These are phyloP conservation scores for Darevskia mixta DNA, from an alignment of 2,797 vertebrate genomes.

Conservation along the genomic window DNA sequence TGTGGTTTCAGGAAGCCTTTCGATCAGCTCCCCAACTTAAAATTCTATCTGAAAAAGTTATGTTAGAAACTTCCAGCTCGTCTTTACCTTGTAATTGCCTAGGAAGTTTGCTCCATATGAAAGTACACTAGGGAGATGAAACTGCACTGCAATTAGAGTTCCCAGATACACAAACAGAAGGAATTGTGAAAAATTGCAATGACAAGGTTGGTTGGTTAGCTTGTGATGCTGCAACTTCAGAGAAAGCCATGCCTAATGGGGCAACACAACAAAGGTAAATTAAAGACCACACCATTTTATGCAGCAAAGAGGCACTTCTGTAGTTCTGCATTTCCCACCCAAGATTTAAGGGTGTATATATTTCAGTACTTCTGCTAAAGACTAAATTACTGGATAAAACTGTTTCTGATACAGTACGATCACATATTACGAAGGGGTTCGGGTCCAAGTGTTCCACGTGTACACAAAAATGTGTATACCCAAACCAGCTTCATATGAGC, in stretches of 20 bases:
- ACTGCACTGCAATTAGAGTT: slow-evolving; percentile 62
- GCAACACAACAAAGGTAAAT: slow-evolving; percentile 66
- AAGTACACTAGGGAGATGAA: slow-evolving; percentile 67
- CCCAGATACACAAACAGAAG: slow-evolving; percentile 60
- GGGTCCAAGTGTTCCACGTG: too few relatives aligned
- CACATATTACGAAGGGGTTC: too few relatives aligned
- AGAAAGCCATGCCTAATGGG: slow-evolving; percentile 69
- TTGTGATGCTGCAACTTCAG: slow-evolving; percentile 67
- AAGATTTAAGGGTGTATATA: slow-evolving; percentile 15
- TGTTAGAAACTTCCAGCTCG: background rate
- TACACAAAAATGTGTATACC: too few relatives aligned
- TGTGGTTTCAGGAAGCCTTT: background rate
- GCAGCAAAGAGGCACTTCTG: slow-evolving; percentile 2
- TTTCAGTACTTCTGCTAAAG: background rate
- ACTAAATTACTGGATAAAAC: slow-evolving; percentile 35
- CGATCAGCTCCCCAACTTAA: background rate
- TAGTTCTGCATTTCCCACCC: slow-evolving; percentile 22
- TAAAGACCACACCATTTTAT: slow-evolving; percentile 62
- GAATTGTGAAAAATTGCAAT: slow-evolving; percentile 71
- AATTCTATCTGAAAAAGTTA: background rate
- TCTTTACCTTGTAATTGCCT: background rate
- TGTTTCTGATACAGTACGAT: slow-evolving; percentile 21
- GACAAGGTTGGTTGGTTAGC: slow-evolving; percentile 65
- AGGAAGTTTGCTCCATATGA: slow-evolving; percentile 70
- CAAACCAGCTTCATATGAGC: too few relatives aligned